phyloP scores from a whole-genome alignment of 2,113 vertebrate genomes.

The Zosterops borbonicus region DNA sequence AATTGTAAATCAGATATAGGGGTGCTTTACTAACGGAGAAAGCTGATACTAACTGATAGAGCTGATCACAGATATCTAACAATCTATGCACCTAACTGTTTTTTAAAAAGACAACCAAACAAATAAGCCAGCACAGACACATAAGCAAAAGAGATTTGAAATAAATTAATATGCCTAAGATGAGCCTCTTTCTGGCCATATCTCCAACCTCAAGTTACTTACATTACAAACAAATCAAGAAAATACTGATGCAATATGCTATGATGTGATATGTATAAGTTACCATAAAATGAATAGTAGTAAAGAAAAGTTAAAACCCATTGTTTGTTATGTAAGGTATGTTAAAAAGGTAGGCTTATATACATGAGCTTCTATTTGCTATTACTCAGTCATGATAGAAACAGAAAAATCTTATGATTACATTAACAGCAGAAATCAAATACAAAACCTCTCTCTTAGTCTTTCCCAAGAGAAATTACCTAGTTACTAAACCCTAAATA shows the following conservation, averaged over 20 bases:
- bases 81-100: background rate
- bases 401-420: background rate
- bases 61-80: background rate
- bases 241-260: background rate
- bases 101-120: background rate
- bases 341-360: background rate
- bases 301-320: background rate
- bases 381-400: background rate
- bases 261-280: background rate
- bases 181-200: background rate
- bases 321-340: background rate
- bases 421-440: background rate
- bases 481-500: background rate
- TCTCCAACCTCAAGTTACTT: background rate
- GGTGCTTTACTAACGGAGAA: background rate
- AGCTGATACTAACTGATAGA: background rate
- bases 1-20: background rate
- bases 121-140: background rate
- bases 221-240: background rate
- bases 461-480: background rate
- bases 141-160: background rate
- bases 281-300: background rate
- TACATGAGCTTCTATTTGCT: background rate
- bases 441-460: background rate
- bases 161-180: background rate